These are phyloP conservation scores for Pungitius pungitius DNA, from an alignment of 2,113 vertebrate genomes.

Conservation along the genomic window DNA sequence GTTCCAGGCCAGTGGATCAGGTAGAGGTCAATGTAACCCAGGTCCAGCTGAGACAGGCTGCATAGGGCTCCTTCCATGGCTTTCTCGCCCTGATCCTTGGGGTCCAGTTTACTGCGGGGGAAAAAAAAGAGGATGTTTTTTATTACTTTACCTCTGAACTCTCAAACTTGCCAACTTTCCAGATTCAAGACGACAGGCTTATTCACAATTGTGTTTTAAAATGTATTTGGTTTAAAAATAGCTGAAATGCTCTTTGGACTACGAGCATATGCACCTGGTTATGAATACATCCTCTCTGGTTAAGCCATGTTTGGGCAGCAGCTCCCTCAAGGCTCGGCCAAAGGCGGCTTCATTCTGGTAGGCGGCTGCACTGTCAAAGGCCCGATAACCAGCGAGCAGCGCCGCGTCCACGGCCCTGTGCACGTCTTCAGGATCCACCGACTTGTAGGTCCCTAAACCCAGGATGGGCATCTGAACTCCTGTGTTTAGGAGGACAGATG, in stretches of 20 bases:
- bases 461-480: conserved; percentile 83
- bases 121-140: not conserved
- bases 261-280: conserved; percentile 66
- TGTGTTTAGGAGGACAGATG: conserved; percentile 75
- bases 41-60: conserved; percentile 78
- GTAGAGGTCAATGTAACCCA: conserved; percentile 85
- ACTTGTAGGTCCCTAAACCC: conserved; percentile 84
- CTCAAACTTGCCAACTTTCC: not conserved
- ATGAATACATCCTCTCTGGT: conserved; percentile 81
- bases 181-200: not conserved
- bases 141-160: not conserved
- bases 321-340: conserved; percentile 73
- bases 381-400: conserved; percentile 79
- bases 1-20: conserved; percentile 88
- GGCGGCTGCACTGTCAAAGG: conserved; percentile 85
- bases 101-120: conserved; percentile 79
- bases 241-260: not conserved
- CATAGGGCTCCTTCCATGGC: conserved; percentile 73
- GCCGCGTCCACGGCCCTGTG: conserved; percentile 78
- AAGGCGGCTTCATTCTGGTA: conserved; percentile 82
- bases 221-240: not conserved
- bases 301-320: conserved; percentile 81
- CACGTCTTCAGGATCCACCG: conserved; percentile 67
- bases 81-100: conserved; percentile 78
- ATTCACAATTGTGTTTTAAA: not conserved